Conservation (phyloP, 2,113 vertebrate species). For the Mohoua ochrocephala region DNA sequence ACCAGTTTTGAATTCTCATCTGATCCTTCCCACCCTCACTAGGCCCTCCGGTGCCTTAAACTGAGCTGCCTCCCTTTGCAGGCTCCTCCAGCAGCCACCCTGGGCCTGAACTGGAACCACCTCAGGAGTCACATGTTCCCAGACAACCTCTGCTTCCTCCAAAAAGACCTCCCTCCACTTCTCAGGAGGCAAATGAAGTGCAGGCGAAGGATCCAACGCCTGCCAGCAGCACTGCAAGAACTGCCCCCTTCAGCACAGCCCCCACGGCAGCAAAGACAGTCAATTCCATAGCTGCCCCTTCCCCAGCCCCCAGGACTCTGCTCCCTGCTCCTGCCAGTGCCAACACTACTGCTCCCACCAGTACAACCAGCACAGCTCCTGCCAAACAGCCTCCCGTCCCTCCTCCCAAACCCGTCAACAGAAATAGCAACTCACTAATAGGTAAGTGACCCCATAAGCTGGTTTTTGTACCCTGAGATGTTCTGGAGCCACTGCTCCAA, state of each 20-base stretch:
- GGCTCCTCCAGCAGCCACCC: conserved; percentile 80
- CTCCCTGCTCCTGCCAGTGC: conserved; percentile 66
- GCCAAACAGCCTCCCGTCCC: conserved; percentile 90
- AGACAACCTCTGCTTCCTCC: conserved; percentile 86
- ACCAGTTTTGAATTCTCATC: background rate
- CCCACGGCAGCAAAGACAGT: conserved; percentile 37
- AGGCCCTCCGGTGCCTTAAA: background rate
- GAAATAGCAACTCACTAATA: conserved; percentile 85
- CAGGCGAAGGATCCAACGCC: conserved; percentile 31
- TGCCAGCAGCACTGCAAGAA: conserved; percentile 5
- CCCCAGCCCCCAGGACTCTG: conserved; percentile 77
- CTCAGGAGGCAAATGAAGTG: conserved; percentile 74
- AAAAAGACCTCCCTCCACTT: conserved; percentile 83
- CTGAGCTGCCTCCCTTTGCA: conserved; percentile 27
- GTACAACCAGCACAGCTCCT: conserved; percentile 55
- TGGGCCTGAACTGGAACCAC: conserved; percentile 71
- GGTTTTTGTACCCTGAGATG: background rate
- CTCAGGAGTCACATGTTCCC: conserved; percentile 75
- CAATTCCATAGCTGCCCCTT: conserved; percentile 53
- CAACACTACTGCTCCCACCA: conserved; percentile 66
- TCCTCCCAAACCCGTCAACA: conserved; percentile 91
- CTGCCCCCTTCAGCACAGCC: conserved; percentile 42
- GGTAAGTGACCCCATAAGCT: conserved; percentile 73
- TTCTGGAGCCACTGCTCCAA: background rate
- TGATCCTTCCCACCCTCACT: background rate